A percentile compares a stretch with the other conserved stretches of the same genome.
These are phyloP conservation scores for Orchesellides sinensis DNA, from an alignment of 2,888 invertebrate species.

Conservation along the genomic window DNA sequence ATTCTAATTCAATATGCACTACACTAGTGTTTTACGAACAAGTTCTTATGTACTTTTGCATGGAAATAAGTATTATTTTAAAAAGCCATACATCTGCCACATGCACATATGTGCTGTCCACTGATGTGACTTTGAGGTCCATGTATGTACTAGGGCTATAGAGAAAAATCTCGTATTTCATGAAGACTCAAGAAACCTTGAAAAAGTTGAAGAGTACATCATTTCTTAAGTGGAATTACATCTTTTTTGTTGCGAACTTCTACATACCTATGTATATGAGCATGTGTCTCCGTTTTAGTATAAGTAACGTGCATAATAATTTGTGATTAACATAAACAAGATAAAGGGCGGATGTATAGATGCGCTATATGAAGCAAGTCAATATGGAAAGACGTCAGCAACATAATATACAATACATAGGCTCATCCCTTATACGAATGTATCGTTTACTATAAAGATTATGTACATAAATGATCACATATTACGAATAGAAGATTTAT, in stretches of 20 bases:
- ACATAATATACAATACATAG: conserved; percentile 1
- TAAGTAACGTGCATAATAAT: background rate
- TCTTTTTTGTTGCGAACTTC: background rate
- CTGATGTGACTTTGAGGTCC: conserved; percentile 20
- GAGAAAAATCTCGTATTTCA: conserved; percentile 23
- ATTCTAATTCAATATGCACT: no score
- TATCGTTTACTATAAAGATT: background rate
- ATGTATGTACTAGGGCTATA: background rate
- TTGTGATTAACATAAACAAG: conserved; percentile 48
- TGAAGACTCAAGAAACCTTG: conserved; percentile 49
- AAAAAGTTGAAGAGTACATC: conserved; percentile 35
- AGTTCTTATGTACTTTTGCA: no score
- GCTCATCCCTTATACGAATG: background rate
- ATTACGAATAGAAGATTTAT: background rate
- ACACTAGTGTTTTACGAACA: no score
- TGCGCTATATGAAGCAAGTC: conserved; percentile 9
- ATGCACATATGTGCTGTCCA: conserved; percentile 16
- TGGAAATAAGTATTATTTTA: no score
- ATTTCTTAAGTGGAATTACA: background rate
- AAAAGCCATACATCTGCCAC: conserved; percentile 21
- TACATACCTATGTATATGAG: no score
- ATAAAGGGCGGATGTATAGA: conserved; percentile 13
- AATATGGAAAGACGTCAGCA: conserved; percentile 47
- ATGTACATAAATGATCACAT: background rate
- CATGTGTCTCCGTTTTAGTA: background rate